These are phyloP conservation scores for Drosophila gaucha DNA, from an alignment of 2,888 invertebrate genomes.

Conservation along the genomic window DNA sequence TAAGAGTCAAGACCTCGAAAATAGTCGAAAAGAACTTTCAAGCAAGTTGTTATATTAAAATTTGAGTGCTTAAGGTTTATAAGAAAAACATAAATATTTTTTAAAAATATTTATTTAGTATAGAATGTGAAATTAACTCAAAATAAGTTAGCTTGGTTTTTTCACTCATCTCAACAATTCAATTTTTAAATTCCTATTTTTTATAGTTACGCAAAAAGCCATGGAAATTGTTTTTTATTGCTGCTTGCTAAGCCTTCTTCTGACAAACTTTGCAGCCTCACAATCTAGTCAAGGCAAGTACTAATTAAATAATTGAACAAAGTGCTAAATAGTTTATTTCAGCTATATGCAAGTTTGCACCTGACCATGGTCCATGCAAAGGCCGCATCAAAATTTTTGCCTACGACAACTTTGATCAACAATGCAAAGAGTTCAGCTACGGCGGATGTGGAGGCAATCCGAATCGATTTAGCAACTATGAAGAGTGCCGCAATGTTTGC, in stretches of 20 bases:
- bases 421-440: slow-evolving; percentile 34
- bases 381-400: slow-evolving; percentile 25
- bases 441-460: slow-evolving; percentile 57
- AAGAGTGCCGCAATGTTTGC: slow-evolving; percentile 22
- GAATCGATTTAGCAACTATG: slow-evolving; percentile 39
- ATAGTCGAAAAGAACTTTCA: no score
- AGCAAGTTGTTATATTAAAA: no score
- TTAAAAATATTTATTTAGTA: no score
- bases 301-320: background rate
- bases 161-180: no score
- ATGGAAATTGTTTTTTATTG: background rate
- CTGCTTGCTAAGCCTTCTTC: background rate
- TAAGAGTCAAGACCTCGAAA: no score
- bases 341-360: slow-evolving; percentile 32
- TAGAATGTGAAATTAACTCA: no score
- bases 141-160: no score
- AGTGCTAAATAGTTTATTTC: background rate
- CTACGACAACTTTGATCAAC: slow-evolving; percentile 19
- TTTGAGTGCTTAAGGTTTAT: no score
- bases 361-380: slow-evolving; percentile 34
- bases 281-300: background rate
- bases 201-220: no score
- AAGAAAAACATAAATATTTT: no score
- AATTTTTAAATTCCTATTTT: no score
- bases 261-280: no score